Conservation (phyloP, 2,113 vertebrate species). For the Ursus arctos region DNA sequence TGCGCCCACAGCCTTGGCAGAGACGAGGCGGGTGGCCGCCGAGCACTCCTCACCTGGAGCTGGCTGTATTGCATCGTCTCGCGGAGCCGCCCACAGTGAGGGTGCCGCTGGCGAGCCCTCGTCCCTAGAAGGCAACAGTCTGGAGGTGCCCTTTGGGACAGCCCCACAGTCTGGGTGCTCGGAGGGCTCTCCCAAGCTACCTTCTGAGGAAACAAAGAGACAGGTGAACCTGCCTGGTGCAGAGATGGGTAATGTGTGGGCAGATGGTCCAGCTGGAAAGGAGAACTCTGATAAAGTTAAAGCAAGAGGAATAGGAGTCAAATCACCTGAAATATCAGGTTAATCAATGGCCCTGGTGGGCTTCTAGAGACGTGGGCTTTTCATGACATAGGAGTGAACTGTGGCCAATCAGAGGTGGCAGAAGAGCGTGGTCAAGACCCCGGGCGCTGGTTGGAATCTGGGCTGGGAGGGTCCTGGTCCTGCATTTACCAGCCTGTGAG, state of each 20-base stretch:
- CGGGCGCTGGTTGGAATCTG: fast-evolving
- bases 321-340: fast-evolving
- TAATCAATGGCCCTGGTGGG: fast-evolving
- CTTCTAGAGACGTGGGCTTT: neutral
- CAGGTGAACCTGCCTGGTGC: neutral
- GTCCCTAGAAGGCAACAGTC: fast-evolving
- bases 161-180: neutral
- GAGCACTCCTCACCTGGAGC: too few relatives aligned
- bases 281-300: neutral
- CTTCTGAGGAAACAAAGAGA: neutral
- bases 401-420: fast-evolving
- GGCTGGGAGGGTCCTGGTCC: neutral
- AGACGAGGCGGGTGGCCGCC: fast-evolving
- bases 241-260: fast-evolving
- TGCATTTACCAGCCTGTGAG: fast-evolving
- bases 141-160: fast-evolving
- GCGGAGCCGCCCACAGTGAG: fast-evolving
- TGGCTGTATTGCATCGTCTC: fast-evolving
- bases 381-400: neutral
- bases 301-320: neutral
- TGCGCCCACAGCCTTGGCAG: fast-evolving
- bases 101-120: fast-evolving
- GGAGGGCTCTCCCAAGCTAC: neutral
- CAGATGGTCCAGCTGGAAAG: fast-evolving
- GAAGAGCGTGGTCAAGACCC: fast-evolving